These are phyloP conservation scores for Crotalus helleri DNA, from an alignment of 2,113 vertebrate species.

Conservation along the genomic window DNA sequence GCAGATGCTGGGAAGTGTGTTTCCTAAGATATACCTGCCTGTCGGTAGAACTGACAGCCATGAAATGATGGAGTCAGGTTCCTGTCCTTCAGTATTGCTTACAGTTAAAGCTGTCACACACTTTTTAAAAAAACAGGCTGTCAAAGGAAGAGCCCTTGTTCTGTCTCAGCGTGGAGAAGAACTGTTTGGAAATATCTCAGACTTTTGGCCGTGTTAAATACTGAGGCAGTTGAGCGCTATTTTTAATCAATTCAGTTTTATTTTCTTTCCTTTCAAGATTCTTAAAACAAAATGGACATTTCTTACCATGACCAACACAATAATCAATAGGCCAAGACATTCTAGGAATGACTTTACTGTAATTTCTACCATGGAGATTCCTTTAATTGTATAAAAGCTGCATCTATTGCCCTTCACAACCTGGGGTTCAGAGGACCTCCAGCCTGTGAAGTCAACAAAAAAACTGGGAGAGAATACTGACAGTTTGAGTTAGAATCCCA, in stretches of 20 bases:
- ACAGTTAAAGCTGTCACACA: constrained; percentile 62
- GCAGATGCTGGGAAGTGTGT: constrained; percentile 63
- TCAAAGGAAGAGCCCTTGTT: constrained; percentile 37
- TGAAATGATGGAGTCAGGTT: constrained; percentile 69
- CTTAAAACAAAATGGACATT: constrained; percentile 22
- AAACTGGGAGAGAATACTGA: background rate
- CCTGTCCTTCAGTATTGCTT: constrained; percentile 65
- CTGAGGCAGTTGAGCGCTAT: background rate
- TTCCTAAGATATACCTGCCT: constrained; percentile 73
- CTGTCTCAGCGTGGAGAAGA: constrained; percentile 29
- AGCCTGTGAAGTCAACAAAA: background rate
- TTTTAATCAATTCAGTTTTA: constrained; percentile 41
- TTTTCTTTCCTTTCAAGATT: constrained; percentile 10
- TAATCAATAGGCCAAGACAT: constrained; percentile 56
- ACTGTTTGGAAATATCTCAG: constrained; percentile 31
- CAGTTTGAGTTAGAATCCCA: background rate
- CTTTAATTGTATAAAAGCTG: background rate
- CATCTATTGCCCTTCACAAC: background rate
- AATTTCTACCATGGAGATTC: constrained; percentile 34
- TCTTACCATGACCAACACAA: constrained; percentile 1
- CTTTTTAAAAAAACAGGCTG: constrained; percentile 48
- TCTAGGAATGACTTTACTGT: constrained; percentile 50
- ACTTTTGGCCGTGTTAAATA: constrained; percentile 32
- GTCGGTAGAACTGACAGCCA: constrained; percentile 67
- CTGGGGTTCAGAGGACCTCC: constrained; percentile 11